Conservation (phyloP, 2,113 vertebrate genomes). For the Ptilonorhynchus violaceus region DNA sequence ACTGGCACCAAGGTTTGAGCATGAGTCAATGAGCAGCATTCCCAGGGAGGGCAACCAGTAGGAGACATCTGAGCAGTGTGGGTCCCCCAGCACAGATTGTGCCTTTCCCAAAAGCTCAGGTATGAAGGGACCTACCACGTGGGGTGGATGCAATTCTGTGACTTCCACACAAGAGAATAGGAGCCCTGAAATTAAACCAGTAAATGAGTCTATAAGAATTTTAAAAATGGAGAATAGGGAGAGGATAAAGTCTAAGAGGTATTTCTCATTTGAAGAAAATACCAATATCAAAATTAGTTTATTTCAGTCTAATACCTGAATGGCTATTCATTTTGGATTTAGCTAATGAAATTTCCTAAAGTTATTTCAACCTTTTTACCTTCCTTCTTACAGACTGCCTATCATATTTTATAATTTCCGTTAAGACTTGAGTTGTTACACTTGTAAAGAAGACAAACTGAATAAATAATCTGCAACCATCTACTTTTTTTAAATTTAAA, state of each 20-base stretch:
- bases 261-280: not conserved
- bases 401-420: not conserved
- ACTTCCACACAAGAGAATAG: not conserved
- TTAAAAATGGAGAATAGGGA: not conserved
- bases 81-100: fast-evolving
- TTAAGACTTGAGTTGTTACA: not conserved
- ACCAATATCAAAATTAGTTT: not conserved
- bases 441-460: not conserved
- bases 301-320: not conserved
- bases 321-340: not conserved
- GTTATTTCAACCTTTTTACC: not conserved
- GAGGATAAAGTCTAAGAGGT: not conserved
- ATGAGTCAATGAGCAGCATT: not conserved
- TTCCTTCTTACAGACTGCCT: not conserved
- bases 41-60: not conserved
- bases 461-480: not conserved
- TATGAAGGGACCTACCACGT: not conserved
- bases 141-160: not conserved
- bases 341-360: not conserved
- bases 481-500: not conserved
- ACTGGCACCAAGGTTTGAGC: not conserved
- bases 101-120: not conserved
- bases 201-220: not conserved
- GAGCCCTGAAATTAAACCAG: not conserved
- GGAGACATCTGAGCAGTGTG: not conserved